Evolutionary conservation across 2,888 invertebrate genomes (phyloP), one percentile per base, ranked within the genome.

Genomic region (Platypus cylindrus): DNA sequence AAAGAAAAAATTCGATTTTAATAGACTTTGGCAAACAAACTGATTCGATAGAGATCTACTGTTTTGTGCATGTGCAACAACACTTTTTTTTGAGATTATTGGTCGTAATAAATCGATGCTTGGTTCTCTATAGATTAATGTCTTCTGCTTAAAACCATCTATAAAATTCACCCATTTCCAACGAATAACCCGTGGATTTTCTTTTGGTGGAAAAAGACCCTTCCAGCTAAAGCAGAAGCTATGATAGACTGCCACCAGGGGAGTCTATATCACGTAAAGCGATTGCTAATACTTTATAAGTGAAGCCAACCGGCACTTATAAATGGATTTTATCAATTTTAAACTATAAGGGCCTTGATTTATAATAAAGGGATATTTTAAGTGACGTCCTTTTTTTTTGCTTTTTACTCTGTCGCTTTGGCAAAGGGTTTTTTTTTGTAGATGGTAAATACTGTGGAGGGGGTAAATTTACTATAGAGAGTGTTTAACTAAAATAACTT

Each of bases 321-420:
- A 62, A 60, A 62, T 62, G 61, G 60, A 61, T 61, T 60, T 61
- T 60, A 61, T 61, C 61, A 60, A 61, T 61, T 61, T 61, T 53
- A 58, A 58, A 59, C 53, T 54, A 49, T 46, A 44, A 48, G 49
- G 50, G 49, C 47, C 49, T 49, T 54, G 56, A 58, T 56, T 55
- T 55, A 58, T 52, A 54, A 49, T 44, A 44, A 49, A 49, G 48
- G 45, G 46, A 46, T 44, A 46, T 37, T 43, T 45, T 45, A 36
- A 38, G 32, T 36, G 36, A 39, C 33, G 22, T 35, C 30, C 34
- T 25, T 28, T 30, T 40, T 40, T 34, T 40, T 32, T 13, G 11
- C 14, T 12, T n/a, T n/a, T n/a, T n/a, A n/a, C n/a, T n/a, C n/a
- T n/a, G n/a, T n/a, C n/a, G n/a, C n/a, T n/a, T 13, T 26, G 22